Conservation (phyloP, 2,797 vertebrate species). For the Xerus rutilus region DNA sequence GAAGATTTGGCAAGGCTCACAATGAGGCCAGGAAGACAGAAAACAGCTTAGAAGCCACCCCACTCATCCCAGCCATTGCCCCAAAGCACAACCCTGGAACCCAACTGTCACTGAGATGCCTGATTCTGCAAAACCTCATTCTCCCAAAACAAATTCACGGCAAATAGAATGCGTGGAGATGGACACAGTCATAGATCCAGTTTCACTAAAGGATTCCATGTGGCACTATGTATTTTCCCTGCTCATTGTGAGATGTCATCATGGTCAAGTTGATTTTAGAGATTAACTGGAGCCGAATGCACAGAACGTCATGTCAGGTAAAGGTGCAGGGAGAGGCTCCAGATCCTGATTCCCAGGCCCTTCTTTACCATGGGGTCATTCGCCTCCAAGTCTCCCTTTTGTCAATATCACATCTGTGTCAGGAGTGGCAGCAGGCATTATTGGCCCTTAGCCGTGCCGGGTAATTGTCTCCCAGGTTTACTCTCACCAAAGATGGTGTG, state of each 20-base stretch:
- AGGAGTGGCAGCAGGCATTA: not conserved
- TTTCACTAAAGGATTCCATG: constrained; percentile 44
- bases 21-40: constrained; percentile 80
- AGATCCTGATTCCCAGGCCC: not conserved
- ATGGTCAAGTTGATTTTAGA: not conserved
- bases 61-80: constrained; percentile 69
- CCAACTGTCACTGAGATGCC: not conserved
- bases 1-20: constrained; percentile 84
- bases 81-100: not conserved
- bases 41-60: constrained; percentile 75
- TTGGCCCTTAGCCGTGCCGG: not conserved
- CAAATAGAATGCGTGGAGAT: not conserved
- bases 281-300: constrained; percentile 1
- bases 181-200: not conserved
- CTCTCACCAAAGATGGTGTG: not conserved
- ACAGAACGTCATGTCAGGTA: not conserved
- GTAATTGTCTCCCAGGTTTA: not conserved
- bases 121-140: not conserved
- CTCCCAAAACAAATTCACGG: constrained; percentile 39
- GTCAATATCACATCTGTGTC: not conserved
- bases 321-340: not conserved
- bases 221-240: not conserved
- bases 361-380: not conserved
- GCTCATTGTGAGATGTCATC: not conserved
- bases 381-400: not conserved